phyloP scores from a whole-genome alignment of 2,888 invertebrate genomes.

The Lochmaea crataegi region DNA sequence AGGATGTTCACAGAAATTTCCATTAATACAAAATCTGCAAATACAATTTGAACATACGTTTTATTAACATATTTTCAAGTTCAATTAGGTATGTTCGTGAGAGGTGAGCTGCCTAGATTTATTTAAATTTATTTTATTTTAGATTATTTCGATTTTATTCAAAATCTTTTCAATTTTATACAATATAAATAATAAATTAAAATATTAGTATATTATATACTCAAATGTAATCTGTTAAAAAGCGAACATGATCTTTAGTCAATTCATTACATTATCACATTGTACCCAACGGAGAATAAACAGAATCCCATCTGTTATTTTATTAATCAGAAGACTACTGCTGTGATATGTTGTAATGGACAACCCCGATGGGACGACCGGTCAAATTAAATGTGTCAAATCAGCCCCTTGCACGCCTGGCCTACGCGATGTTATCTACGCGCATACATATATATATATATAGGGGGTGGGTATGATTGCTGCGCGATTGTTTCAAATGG shows the following conservation, averaged over 20 bases:
- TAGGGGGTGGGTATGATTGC: slow-evolving; percentile 59
- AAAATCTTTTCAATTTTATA: no score
- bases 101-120: no score
- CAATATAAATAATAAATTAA: no score
- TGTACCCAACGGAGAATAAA: slow-evolving; percentile 40
- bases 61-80: no score
- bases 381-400: slow-evolving; percentile 62
- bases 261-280: slow-evolving; percentile 42
- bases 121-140: no score
- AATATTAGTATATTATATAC: not conserved
- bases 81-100: no score
- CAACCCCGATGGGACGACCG: slow-evolving; percentile 54
- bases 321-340: slow-evolving; percentile 54
- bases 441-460: slow-evolving; percentile 55
- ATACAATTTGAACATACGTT: no score
- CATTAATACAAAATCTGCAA: no score
- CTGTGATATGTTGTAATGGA: slow-evolving; percentile 52
- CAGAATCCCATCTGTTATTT: slow-evolving; percentile 56
- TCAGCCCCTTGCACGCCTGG: slow-evolving; percentile 56
- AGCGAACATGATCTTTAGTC: slow-evolving; percentile 13
- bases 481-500: slow-evolving; percentile 62
- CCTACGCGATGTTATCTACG: slow-evolving; percentile 58
- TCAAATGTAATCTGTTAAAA: slow-evolving; percentile 7
- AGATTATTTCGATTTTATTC: no score
- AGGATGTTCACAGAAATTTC: no score